Conservation (phyloP, 2,888 invertebrate genomes). For the Mimas tiliae region DNA sequence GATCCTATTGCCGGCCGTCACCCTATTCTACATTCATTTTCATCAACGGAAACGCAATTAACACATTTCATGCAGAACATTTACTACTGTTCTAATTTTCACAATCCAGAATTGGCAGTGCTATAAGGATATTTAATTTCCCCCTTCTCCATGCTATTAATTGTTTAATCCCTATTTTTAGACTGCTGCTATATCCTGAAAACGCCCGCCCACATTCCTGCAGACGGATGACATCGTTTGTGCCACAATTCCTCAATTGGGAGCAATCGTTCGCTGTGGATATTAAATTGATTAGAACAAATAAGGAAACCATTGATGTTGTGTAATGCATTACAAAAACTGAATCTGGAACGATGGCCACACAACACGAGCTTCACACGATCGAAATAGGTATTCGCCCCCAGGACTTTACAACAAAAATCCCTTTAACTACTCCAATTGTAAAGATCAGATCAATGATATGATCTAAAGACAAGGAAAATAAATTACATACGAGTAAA, state of each 20-base stretch:
- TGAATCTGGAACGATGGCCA: constrained; percentile 2
- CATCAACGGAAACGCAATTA: constrained; percentile 19
- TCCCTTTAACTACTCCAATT: background rate
- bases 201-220: constrained; percentile 48
- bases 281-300: constrained; percentile 30
- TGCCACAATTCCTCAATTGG: constrained; percentile 28
- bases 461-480: too few relatives aligned
- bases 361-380: background rate
- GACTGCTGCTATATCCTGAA: constrained; percentile 43
- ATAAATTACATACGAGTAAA: too few relatives aligned
- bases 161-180: constrained; percentile 41
- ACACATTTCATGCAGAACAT: background rate
- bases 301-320: constrained; percentile 26
- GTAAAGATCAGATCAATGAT: too few relatives aligned
- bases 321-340: constrained; percentile 11
- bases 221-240: constrained; percentile 37
- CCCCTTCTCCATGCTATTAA: constrained; percentile 41
- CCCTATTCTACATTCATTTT: constrained; percentile 7
- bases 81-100: constrained; percentile 10
- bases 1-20: background rate
- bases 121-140: constrained; percentile 46
- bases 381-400: background rate
- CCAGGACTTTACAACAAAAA: background rate
- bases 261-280: constrained; percentile 24
- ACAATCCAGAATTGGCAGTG: constrained; percentile 18